Base-by-base conservation (phyloP, 2,888 invertebrate genomes). In the Eudasyphora cyanicolor region DNA sequence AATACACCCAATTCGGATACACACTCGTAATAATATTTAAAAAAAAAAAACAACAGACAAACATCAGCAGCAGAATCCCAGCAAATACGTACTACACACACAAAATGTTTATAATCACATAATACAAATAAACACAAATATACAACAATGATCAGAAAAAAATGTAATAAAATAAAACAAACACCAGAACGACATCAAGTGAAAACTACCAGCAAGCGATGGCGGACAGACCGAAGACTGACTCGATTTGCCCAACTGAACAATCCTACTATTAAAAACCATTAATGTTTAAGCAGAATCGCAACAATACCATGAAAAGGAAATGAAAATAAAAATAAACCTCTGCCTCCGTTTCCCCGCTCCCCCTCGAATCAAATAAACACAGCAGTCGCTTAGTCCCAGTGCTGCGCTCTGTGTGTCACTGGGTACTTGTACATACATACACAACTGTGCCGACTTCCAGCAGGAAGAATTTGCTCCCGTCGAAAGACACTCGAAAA, bases 21-120 rank as follows among this genome's bases (percentile, higher is more conserved):
- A n/a, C n/a, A n/a, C 38, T 19, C 1, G 21, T 7, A 24, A 64
- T 35, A 35, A 67, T 38, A 24, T 67, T 67, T 14, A 67, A 38
- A 38, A 35, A 67, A 38, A 21, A 67, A 38, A 19, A 35, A 32
- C 62, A 5, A 27, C 60, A n/a, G 12, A 60, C 3, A 49, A n/a
- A n/a, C 57, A 51, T 14, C 51, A 51, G 5, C n/a, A 60, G 29
- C 24, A 17, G 7, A 19, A 7, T 27, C n/a, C 62, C 32, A 29
- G 1, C 35, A 62, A 19, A 64, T 12, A 17, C 19, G 24, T 12
- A 38, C 7, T 32, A 3, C 62, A 62, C 12, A 42, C 17, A 64
- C 21, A 38, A 14, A 67, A 67, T 67, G 67, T 67, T 67, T 67
- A 67, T 67, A 67, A 67, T 67, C 67, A 67, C 67, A 67, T 67